Base-by-base conservation (phyloP, 2,888 invertebrate species). In the Willowsia nigromaculata region DNA sequence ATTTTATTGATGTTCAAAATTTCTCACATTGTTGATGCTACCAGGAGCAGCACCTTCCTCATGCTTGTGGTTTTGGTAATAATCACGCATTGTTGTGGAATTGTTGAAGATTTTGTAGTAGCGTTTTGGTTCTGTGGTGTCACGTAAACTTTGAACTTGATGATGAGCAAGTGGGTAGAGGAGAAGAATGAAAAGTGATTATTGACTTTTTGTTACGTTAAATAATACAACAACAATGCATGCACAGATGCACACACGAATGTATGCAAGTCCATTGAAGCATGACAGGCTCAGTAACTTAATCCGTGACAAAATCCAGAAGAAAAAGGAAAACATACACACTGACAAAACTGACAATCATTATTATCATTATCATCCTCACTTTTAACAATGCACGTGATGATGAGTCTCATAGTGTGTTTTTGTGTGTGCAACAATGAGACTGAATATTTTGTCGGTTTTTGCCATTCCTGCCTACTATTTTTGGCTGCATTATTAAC, bases 241-340 rank as follows among this genome's bases (percentile, higher is more conserved):
- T 6, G 25, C 18, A 56, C 56, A 56, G 22, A 18, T n/a, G 27
- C 62, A 62, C 30, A 62, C 62, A 56, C 13, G 22, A 1, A 11
- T 27, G 65, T n/a, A 65, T 65, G n/a, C 65, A 68, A 18, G 68
- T 7, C 22, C 56, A 80, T 50, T 80, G 56, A 80, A 13, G 78
- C 78, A 30, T 53, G 78, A 80, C 78, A 80, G 71, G 56, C 33
- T 80, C 53, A 53, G 85, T 85, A 85, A 85, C 85, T 53, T 68
- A 85, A 85, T 85, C 85, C 85, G 50, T 65, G 59, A 78, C 40
- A 85, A 76, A 76, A 76, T 47, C n/a, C n/a, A 59, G 65, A 27
- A 33, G 33, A 33, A 33, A 15, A 33, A 65, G 33, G 59, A 30
- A 65, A 33, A 65, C n/a, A n/a, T n/a, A 33, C 33, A 65, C n/a